Evolutionary conservation across 2,113 vertebrate species (phyloP).

Genomic region (Myocastor coypus): DNA sequence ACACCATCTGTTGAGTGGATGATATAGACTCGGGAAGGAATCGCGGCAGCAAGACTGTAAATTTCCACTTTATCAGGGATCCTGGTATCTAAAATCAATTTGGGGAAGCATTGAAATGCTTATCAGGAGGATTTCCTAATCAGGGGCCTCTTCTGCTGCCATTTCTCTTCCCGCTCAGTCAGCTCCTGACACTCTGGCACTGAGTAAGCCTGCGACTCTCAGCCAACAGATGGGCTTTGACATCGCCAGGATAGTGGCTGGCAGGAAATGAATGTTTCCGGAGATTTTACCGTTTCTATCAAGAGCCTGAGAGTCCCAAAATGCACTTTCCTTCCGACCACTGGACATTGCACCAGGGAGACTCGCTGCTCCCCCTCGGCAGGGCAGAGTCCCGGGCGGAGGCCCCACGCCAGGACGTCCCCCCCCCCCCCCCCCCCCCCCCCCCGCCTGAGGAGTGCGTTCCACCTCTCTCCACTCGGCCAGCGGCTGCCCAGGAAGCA

Average conservation of each 20-base stretch:
- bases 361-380: neutral
- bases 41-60: slow-evolving; percentile 60
- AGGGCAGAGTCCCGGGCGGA: accelerated
- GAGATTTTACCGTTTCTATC: neutral
- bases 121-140: neutral
- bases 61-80: slow-evolving; percentile 69
- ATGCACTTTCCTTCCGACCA: neutral
- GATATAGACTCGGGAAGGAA: slow-evolving; percentile 46
- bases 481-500: accelerated
- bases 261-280: neutral
- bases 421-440: too few relatives aligned
- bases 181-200: neutral
- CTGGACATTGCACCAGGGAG: accelerated
- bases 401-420: accelerated
- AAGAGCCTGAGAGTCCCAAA: neutral
- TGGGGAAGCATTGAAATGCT: neutral
- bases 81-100: slow-evolving; percentile 34
- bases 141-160: neutral
- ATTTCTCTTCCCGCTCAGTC: slow-evolving; percentile 15
- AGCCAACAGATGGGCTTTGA: accelerated
- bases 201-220: accelerated
- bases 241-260: neutral
- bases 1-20: slow-evolving; percentile 66
- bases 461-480: accelerated
- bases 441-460: too few relatives aligned